These are phyloP conservation scores for Pseudochirops cupreus DNA, from an alignment of 2,797 vertebrate genomes.

Conservation along the genomic window DNA sequence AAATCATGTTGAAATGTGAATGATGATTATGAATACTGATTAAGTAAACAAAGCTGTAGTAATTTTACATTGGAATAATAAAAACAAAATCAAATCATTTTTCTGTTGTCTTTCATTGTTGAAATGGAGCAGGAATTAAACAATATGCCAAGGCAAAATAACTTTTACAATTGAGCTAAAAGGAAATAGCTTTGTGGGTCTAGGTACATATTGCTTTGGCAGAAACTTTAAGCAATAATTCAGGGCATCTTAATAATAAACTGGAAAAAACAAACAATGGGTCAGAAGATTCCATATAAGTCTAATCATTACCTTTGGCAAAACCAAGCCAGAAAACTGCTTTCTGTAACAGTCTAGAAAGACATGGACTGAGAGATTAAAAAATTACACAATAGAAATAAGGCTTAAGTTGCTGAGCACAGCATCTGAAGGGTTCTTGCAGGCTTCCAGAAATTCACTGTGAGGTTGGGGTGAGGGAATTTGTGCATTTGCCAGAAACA, in stretches of 20 bases:
- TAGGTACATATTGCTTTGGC: not conserved
- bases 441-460: not conserved
- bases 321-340: not conserved
- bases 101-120: slow-evolving; percentile 16
- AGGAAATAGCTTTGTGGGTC: not conserved
- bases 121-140: not conserved
- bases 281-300: not conserved
- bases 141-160: not conserved
- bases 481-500: not conserved
- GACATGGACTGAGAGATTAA: not conserved
- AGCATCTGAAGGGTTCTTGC: not conserved
- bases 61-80: slow-evolving; percentile 49
- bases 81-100: slow-evolving; percentile 33
- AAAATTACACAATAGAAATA: not conserved
- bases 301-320: not conserved
- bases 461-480: not conserved
- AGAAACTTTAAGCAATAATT: not conserved
- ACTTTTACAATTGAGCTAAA: not conserved
- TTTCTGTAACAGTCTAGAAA: not conserved
- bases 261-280: not conserved
- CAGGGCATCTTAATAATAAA: not conserved
- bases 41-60: slow-evolving; percentile 55
- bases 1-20: slow-evolving; percentile 35
- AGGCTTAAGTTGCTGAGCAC: not conserved
- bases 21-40: slow-evolving; percentile 2